Base-by-base conservation (phyloP, 2,888 invertebrate genomes). In the Lycia hirtaria region DNA sequence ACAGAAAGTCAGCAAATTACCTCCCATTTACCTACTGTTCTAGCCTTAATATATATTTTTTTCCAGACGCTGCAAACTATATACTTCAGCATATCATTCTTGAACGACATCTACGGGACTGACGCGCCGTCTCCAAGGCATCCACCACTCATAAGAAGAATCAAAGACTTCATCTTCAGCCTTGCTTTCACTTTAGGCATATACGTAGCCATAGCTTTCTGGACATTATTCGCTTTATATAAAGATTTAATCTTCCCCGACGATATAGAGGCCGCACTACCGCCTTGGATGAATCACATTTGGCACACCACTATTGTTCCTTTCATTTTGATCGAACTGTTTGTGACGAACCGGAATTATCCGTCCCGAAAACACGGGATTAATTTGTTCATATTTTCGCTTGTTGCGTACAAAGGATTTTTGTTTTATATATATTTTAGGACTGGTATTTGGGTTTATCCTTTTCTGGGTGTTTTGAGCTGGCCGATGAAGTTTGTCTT, bases 181-280 rank as follows among this genome's bases (percentile, higher is more conserved):
- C 80, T 96, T 55, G 95, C 95, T 12, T 96, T 97, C 68, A 96
- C 97, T 0, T 75, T 96, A 1, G 95, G 96, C 3, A 88, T 96
- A 82, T 96, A 96, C 88, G 98, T 98, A 1, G 95, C 96, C n/a
- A 68, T 94, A 0, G 94, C 96, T 2, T 98, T 98, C 83, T 98
- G 98, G 98, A 88, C 93, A 0, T 85, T 98, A 17, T 98, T 96
- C 90, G 89, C 93, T 17, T 93, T 97, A 28, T 96, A 98, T 81
- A 95, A 97, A 60, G 96, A 97, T 71, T 87, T 98, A n/a, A 96
- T 98, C 20, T 95, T 97, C 74, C 98, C 98, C 0, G 94, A 94
- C 69, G 93, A 93, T 2, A 81, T 98, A 48, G 97, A 97, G 75
- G 88, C 93, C n/a, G 94, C 95, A 54, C 96, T 97, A 71, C 98